Evolutionary conservation across 2,113 vertebrate species (phyloP).

Genomic region (Triplophysa dalaica): DNA sequence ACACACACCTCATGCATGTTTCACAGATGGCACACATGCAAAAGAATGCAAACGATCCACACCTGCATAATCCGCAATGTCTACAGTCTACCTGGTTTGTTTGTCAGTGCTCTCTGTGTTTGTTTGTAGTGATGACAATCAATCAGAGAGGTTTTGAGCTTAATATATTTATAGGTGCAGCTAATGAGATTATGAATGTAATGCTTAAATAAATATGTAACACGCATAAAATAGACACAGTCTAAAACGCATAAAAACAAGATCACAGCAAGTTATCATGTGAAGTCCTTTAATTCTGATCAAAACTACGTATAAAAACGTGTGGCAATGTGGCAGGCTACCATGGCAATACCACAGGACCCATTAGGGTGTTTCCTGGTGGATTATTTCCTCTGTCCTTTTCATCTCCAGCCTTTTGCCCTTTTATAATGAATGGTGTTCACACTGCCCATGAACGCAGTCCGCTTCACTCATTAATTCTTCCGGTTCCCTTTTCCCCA

Average conservation of each 20-base stretch:
- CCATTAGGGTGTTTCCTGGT: conserved; percentile 58
- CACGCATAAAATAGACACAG: too few species aligned
- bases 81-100: conserved; percentile 1
- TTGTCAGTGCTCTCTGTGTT: neutral
- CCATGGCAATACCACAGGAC: conserved; percentile 45
- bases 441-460: conserved; percentile 43
- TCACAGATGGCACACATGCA: conserved; percentile 26
- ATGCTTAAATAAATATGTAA: neutral
- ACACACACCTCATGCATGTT: neutral
- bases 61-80: conserved; percentile 1
- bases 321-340: conserved; percentile 46
- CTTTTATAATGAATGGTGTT: conserved; percentile 46
- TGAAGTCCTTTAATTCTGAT: too few species aligned
- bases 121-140: conserved; percentile 2
- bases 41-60: conserved; percentile 30
- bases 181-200: conserved; percentile 9
- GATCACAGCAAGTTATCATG: too few species aligned
- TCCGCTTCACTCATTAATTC: conserved; percentile 27
- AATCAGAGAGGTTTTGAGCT: neutral
- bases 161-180: conserved; percentile 12
- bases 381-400: conserved; percentile 1
- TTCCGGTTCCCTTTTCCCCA: conserved; percentile 27
- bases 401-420: conserved; percentile 11
- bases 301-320: conserved; percentile 8
- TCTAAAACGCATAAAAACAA: too few species aligned